Conservation (phyloP, 1,140 invertebrate species). For the Archivesica marissinica region DNA sequence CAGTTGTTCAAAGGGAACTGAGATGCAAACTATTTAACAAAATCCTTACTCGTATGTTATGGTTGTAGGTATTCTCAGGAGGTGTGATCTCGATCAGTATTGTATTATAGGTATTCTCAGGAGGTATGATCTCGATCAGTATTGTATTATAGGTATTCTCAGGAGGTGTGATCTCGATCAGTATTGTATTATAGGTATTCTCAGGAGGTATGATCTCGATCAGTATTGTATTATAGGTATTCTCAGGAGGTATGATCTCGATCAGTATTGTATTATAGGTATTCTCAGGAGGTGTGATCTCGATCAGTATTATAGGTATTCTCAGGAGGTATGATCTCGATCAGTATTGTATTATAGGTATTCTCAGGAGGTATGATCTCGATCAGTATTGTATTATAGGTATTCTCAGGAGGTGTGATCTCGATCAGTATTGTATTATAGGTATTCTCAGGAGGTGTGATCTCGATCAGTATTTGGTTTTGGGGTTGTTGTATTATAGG, state of each 20-base stretch:
- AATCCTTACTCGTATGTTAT: no score
- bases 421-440: no score
- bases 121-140: constrained; percentile 91
- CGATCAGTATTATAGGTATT: constrained; percentile 82
- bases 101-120: constrained; percentile 87
- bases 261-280: no score
- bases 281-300: constrained; percentile 91
- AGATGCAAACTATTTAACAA: no score
- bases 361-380: constrained; percentile 91
- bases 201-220: constrained; percentile 92
- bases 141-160: constrained; percentile 86
- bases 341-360: no score
- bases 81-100: constrained; percentile 92
- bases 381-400: no score
- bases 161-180: constrained; percentile 91
- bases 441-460: constrained; percentile 90
- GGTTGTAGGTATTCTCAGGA: constrained; percentile 86
- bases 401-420: constrained; percentile 90
- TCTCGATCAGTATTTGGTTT: no score
- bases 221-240: constrained; percentile 74
- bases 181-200: constrained; percentile 82
- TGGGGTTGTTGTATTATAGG: no score
- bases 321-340: constrained; percentile 92
- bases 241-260: constrained; percentile 91
- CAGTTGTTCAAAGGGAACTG: no score